phyloP scores from a whole-genome alignment of 2,888 invertebrate species.

The Pseudococcus viburni region DNA sequence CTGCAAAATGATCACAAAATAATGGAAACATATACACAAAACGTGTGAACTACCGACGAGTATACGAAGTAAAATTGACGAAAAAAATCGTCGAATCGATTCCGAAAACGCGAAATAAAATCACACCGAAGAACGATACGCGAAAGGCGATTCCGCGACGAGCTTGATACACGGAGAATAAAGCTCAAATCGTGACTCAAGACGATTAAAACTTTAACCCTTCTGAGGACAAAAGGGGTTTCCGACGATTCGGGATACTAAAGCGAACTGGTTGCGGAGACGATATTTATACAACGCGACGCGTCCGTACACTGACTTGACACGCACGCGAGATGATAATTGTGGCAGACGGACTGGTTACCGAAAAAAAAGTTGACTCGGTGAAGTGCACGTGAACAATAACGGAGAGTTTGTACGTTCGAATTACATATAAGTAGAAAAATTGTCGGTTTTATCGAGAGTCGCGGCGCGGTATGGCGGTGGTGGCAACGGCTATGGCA shows the following conservation, averaged over 20 bases:
- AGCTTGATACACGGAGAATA: background rate
- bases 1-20: conserved; percentile 30
- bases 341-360: conserved; percentile 25
- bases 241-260: background rate
- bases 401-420: conserved; percentile 41
- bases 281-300: conserved; percentile 1
- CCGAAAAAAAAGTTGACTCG: conserved; percentile 52
- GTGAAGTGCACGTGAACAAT: conserved; percentile 38
- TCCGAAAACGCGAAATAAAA: background rate
- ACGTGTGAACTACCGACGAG: background rate
- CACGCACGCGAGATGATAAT: conserved; percentile 11
- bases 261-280: conserved; percentile 16
- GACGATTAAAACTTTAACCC: background rate
- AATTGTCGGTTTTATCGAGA: conserved; percentile 6
- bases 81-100: background rate
- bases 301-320: conserved; percentile 8
- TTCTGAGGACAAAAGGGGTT: background rate
- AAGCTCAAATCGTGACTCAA: background rate
- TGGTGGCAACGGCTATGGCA: background rate
- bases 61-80: background rate
- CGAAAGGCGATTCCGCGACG: background rate
- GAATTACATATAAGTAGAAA: conserved; percentile 49
- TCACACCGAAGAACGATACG: background rate
- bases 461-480: background rate
- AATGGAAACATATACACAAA: conserved; percentile 50